Evolutionary conservation across 2,113 vertebrate genomes (phyloP).

Genomic region (Sitta europaea): DNA sequence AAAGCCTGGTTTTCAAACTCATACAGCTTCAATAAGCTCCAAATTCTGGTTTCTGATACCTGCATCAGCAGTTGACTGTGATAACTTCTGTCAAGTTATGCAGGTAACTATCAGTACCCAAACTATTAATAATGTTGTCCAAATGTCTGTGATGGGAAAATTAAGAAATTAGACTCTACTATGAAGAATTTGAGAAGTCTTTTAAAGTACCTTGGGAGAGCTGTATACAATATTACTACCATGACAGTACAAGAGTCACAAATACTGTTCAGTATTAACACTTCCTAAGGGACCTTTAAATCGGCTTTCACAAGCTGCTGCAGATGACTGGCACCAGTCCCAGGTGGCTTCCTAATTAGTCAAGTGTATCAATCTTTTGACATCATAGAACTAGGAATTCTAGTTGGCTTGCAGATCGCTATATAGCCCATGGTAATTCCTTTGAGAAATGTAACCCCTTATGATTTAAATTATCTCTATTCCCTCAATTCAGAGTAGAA

Average conservation of each 20-base stretch:
- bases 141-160: neutral
- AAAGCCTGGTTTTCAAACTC: neutral
- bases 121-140: neutral
- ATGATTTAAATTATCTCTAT: neutral
- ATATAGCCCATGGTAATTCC: neutral
- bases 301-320: neutral
- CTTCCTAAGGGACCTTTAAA: neutral
- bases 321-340: neutral
- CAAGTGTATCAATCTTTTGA: conserved; percentile 6
- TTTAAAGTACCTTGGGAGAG: neutral
- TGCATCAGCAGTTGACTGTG: neutral
- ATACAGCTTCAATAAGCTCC: neutral
- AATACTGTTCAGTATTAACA: neutral
- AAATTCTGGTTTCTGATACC: neutral
- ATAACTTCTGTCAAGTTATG: neutral
- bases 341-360: conserved; percentile 1
- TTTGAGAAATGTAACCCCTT: neutral
- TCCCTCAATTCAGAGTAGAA: neutral
- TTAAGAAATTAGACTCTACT: neutral
- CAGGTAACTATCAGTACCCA: neutral
- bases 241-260: neutral
- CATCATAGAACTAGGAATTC: neutral
- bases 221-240: neutral
- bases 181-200: neutral
- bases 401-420: neutral